phyloP scores from a whole-genome alignment of 2,113 vertebrate genomes.

The Perccottus glenii region DNA sequence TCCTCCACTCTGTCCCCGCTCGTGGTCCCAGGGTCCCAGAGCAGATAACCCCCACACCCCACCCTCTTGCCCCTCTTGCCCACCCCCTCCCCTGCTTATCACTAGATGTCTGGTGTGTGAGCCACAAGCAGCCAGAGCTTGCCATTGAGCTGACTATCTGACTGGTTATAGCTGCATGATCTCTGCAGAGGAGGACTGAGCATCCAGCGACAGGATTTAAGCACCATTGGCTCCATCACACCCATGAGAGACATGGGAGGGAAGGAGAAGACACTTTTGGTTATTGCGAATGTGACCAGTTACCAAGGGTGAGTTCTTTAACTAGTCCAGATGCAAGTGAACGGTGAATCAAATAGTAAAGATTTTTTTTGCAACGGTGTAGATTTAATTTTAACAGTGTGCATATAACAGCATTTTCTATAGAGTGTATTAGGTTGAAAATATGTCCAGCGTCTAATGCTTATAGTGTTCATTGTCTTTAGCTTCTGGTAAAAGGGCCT shows the following conservation, averaged over 20 bases:
- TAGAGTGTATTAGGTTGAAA: too few relatives aligned
- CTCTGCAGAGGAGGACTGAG: conserved; percentile 52
- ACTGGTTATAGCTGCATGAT: conserved; percentile 24
- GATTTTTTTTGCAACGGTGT: not conserved
- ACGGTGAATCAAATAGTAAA: not conserved
- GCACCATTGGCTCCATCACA: conserved; percentile 23
- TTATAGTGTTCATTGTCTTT: too few relatives aligned
- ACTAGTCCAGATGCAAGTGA: not conserved
- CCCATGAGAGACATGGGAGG: conserved; percentile 78
- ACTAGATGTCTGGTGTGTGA: conserved; percentile 47
- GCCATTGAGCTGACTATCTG: conserved; percentile 22
- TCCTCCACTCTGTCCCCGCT: conserved; percentile 74
- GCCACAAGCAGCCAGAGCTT: conserved; percentile 41
- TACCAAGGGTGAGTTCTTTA: conserved; percentile 69
- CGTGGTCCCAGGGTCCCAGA: conserved; percentile 77
- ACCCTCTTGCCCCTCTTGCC: not conserved
- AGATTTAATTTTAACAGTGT: not conserved
- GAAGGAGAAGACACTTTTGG: conserved; percentile 76
- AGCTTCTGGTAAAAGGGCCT: too few relatives aligned
- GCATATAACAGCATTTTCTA: too few relatives aligned
- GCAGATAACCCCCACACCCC: conserved; percentile 41
- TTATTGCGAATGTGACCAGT: conserved; percentile 61
- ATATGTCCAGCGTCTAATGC: too few relatives aligned
- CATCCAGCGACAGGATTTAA: conserved; percentile 39
- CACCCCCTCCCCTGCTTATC: conserved; percentile 45